Conservation (phyloP, 2,113 vertebrate species). For the Myocastor coypus region DNA sequence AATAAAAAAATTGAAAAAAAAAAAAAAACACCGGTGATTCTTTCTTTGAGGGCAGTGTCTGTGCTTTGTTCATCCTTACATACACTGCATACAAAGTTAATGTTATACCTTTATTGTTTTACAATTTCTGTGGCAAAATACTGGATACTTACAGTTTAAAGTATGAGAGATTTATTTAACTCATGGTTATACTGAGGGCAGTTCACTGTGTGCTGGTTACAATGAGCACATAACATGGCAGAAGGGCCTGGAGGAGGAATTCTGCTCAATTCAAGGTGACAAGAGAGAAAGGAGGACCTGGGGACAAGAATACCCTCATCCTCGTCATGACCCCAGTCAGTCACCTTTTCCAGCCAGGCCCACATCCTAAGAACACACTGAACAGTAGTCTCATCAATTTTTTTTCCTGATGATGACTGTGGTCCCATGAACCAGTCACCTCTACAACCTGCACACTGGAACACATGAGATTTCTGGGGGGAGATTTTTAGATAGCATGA, state of each 20-base stretch:
- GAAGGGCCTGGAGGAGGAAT: not conserved
- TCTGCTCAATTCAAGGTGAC: not conserved
- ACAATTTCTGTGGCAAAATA: not conserved
- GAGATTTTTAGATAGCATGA: not conserved
- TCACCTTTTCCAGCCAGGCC: not conserved
- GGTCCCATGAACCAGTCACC: not conserved
- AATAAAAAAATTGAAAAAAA: too few species aligned
- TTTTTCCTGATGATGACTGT: too few species aligned
- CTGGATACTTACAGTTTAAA: not conserved
- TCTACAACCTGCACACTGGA: not conserved
- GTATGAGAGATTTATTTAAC: not conserved
- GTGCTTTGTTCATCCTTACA: constrained; percentile 30
- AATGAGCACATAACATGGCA: not conserved
- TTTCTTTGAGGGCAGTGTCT: not conserved
- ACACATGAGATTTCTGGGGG: not conserved
- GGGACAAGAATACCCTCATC: not conserved
- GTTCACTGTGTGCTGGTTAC: not conserved
- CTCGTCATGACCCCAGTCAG: not conserved
- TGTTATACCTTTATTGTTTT: not conserved
- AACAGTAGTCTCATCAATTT: not conserved
- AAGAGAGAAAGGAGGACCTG: not conserved
- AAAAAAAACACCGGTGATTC: not conserved
- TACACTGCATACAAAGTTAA: not conserved
- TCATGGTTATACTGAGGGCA: not conserved
- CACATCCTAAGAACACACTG: not conserved